phyloP scores from a whole-genome alignment of 2,797 vertebrate genomes.

The Perdix hodgsoniae region DNA sequence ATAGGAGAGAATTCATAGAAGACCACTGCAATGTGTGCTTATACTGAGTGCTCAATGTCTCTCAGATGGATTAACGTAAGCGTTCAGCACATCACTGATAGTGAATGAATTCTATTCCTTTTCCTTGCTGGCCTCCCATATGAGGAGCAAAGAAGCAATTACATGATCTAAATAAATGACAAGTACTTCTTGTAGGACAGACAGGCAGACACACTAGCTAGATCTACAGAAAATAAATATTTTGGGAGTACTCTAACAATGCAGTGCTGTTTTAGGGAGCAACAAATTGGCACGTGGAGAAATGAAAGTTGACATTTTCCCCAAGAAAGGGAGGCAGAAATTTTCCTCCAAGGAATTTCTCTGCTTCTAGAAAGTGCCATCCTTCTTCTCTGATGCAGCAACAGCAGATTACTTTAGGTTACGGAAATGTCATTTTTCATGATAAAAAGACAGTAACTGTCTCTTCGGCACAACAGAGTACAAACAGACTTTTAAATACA shows the following conservation, averaged over 20 bases:
- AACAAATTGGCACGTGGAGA: neutral
- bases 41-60: neutral
- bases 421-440: neutral
- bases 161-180: neutral
- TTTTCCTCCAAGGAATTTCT: neutral
- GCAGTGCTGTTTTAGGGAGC: neutral
- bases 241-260: neutral
- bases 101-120: neutral
- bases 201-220: neutral
- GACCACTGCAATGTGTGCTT: neutral
- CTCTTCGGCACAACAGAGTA: neutral
- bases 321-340: neutral
- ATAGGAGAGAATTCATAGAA: slow-evolving; percentile 24
- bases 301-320: neutral
- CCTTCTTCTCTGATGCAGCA: neutral
- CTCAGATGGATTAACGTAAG: neutral
- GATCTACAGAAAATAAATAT: neutral
- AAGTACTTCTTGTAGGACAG: neutral
- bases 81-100: neutral
- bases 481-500: neutral
- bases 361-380: neutral
- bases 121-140: neutral
- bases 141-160: neutral
- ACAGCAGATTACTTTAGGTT: neutral
- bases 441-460: neutral